Evolutionary conservation across 2,888 invertebrate species (phyloP).

Genomic region (Gibbula magus): DNA sequence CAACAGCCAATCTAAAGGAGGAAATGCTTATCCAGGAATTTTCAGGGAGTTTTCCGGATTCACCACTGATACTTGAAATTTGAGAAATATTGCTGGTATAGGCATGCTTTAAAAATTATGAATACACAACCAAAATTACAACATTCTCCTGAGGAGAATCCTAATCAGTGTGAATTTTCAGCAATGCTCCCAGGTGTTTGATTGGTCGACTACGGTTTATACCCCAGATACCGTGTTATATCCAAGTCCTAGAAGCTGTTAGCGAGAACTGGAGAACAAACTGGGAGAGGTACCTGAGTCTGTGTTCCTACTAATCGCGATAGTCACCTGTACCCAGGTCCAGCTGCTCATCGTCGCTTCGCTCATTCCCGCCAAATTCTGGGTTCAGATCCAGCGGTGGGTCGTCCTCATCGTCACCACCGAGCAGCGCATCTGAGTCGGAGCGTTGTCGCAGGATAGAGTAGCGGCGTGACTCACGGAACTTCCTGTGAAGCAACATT

Average conservation of each 20-base stretch:
- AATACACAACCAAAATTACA: too few relatives aligned
- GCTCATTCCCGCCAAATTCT: slow-evolving; percentile 34
- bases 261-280: background rate
- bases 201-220: background rate
- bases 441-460: slow-evolving; percentile 39
- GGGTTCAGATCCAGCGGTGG: slow-evolving; percentile 49
- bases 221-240: background rate
- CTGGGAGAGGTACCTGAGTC: background rate
- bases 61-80: too few relatives aligned
- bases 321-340: slow-evolving; percentile 34
- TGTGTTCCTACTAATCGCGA: too few relatives aligned
- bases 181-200: background rate
- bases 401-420: slow-evolving; percentile 48
- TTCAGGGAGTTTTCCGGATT: too few relatives aligned
- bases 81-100: too few relatives aligned
- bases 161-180: background rate
- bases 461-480: slow-evolving; percentile 45
- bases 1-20: too few relatives aligned
- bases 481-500: slow-evolving; percentile 34
- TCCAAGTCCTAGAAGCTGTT: background rate
- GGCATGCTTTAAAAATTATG: too few relatives aligned
- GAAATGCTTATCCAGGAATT: too few relatives aligned
- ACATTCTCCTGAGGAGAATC: too few relatives aligned
- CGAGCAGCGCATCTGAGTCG: slow-evolving; percentile 46
- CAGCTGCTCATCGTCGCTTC: slow-evolving; percentile 36